Percentiles rank a stretch among this genome's conserved stretches.
Conservation (phyloP, 2,888 invertebrate species). For the Octodonta nipae region DNA sequence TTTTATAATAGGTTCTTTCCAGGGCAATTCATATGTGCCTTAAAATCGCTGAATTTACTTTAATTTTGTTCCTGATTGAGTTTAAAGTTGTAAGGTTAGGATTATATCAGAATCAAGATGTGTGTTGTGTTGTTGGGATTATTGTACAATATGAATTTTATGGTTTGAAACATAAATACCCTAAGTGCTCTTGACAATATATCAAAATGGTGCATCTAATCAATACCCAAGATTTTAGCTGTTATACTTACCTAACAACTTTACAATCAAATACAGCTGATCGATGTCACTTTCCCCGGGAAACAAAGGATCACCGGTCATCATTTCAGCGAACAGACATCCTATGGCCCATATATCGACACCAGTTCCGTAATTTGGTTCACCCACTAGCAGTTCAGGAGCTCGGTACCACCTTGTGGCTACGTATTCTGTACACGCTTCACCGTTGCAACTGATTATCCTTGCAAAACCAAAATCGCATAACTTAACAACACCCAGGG, state of each 20-base stretch:
- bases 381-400: conserved; percentile 73
- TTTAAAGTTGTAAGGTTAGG: no score
- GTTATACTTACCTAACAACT: conserved; percentile 62
- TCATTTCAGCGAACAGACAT: conserved; percentile 72
- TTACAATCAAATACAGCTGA: conserved; percentile 70
- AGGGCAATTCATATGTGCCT: no score
- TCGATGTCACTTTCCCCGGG: conserved; percentile 85
- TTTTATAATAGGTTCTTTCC: no score
- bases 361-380: conserved; percentile 55
- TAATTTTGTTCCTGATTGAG: no score
- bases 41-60: no score
- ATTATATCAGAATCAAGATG: no score
- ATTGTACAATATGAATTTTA: no score
- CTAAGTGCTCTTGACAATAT: no score
- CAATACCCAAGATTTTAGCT: no score
- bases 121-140: no score
- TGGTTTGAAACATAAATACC: no score
- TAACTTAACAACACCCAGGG: conserved; percentile 69
- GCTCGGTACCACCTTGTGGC: conserved; percentile 72
- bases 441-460: conserved; percentile 52
- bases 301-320: conserved; percentile 74
- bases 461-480: conserved; percentile 85
- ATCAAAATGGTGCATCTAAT: no score
- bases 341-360: conserved; percentile 85
- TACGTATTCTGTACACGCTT: conserved; percentile 78